Base-by-base conservation (phyloP, 1,140 invertebrate genomes). In the Psix sp. region DNA sequence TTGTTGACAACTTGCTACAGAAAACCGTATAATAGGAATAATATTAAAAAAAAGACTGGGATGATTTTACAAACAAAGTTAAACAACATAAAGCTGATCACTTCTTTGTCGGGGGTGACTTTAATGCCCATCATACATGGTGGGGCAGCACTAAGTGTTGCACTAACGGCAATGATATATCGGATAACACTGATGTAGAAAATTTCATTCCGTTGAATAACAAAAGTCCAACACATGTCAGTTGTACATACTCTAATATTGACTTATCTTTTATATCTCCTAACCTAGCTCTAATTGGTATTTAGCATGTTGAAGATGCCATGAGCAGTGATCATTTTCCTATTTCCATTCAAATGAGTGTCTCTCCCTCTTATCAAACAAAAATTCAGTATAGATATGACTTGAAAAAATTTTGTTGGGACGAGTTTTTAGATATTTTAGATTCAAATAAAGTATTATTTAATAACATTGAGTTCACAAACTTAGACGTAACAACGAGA, bases 61-160 rank as follows among this genome's bases (percentile, higher is more conserved):
- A 17, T 2, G 16, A 40, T 5, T 40, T 40, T 17, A 40, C 38
- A 10, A 13, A 40, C 35, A 14, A 9, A 18, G 17, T 40, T 40
- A 11, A 33, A 51, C 16, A 51, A 16, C 10, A 21, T n/a, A 51
- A 51, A 17, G 9, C 4, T 9, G 42, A 59, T n/a, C 31, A 35
- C 6, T 39, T 46, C 29, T 10, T 59, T 17, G 3, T 49, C 13
- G 10, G 29, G 2, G 40, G 33, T 7, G 56, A 59, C 5, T 59
- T 59, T 38, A 59, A 59, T 29, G 29, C 56, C 2, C 40, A 59
- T 39, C 42, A 59, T 43, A 24, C 42, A 6, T 26, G 35, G 7
- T 59, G 56, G 56, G 56, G 56, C 0, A 46, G 42, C 31, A 7
- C 16, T 10, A 45, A 5, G 18, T 24, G 3, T 11, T 59, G 56